Evolutionary conservation across 1,140 invertebrate species (phyloP).

Genomic region (Aplysia californica): DNA sequence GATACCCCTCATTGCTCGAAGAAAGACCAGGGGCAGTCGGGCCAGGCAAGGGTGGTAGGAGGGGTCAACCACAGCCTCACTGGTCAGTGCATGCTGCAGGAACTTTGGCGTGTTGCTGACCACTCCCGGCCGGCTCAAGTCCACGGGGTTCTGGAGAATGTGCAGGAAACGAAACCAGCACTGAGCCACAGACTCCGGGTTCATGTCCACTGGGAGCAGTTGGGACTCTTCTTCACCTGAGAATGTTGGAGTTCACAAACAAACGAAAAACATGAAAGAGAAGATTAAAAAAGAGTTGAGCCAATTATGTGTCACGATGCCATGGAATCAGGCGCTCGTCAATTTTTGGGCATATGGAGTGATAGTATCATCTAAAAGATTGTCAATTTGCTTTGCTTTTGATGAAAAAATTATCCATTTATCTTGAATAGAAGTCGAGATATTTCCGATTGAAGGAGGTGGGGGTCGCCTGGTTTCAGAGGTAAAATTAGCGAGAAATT

Average conservation of each 20-base stretch:
- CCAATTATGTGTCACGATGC: no score
- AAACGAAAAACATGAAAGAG: background rate
- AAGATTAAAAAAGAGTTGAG: no score
- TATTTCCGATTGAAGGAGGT: no score
- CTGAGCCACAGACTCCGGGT: slow-evolving; percentile 89
- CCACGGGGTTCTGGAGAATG: slow-evolving; percentile 93
- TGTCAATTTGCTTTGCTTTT: no score
- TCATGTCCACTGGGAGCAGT: slow-evolving; percentile 85
- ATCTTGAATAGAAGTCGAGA: no score
- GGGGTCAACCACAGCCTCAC: slow-evolving; percentile 76
- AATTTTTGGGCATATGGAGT: no score
- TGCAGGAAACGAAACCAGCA: slow-evolving; percentile 95
- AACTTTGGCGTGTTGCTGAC: slow-evolving; percentile 89
- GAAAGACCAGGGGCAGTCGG: slow-evolving; percentile 88
- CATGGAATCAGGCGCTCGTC: no score
- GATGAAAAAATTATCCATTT: no score
- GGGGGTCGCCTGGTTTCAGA: no score
- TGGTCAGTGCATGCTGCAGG: slow-evolving; percentile 71
- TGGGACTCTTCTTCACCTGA: slow-evolving; percentile 86
- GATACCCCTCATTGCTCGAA: slow-evolving; percentile 93
- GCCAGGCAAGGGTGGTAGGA: slow-evolving; percentile 91
- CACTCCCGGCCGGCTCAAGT: slow-evolving; percentile 86
- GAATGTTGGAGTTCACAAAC: slow-evolving; percentile 26
- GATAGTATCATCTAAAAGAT: no score
- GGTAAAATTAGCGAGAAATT: no score